phyloP scores from a whole-genome alignment of 23 tunicate genomes.

The Halocynthia roretzi region DNA sequence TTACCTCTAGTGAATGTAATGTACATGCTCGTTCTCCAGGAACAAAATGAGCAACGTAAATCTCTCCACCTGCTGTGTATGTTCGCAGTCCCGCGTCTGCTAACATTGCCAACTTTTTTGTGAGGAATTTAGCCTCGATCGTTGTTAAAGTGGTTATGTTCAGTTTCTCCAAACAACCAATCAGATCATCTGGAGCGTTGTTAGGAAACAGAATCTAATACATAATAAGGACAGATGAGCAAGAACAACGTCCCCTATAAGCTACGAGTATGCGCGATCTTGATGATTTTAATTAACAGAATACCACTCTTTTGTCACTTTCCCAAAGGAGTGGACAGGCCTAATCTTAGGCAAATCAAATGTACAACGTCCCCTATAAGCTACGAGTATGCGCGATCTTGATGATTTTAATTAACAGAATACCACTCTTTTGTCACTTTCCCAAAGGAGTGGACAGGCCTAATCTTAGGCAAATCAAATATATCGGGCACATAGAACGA shows the following conservation, averaged over 20 bases:
- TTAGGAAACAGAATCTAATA: slow-evolving; percentile 7
- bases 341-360: no score
- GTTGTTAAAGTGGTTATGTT: background rate
- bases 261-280: no score
- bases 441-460: no score
- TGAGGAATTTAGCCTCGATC: background rate
- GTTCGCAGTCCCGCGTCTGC: background rate
- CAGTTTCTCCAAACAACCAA: background rate
- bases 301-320: background rate
- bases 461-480: no score
- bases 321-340: no score
- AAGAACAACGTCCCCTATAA: no score
- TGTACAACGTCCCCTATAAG: no score
- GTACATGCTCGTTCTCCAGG: slow-evolving; percentile 2
- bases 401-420: background rate
- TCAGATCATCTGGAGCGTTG: slow-evolving; percentile 5
- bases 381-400: no score
- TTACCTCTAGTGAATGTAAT: background rate
- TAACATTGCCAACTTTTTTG: background rate
- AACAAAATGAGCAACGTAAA: slow-evolving; percentile 1
- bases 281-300: background rate
- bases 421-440: background rate
- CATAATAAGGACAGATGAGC: background rate
- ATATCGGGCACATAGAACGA: no score
- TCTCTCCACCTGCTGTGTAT: background rate